Conservation (phyloP, 2,888 invertebrate species). For the Hesperia comma region DNA sequence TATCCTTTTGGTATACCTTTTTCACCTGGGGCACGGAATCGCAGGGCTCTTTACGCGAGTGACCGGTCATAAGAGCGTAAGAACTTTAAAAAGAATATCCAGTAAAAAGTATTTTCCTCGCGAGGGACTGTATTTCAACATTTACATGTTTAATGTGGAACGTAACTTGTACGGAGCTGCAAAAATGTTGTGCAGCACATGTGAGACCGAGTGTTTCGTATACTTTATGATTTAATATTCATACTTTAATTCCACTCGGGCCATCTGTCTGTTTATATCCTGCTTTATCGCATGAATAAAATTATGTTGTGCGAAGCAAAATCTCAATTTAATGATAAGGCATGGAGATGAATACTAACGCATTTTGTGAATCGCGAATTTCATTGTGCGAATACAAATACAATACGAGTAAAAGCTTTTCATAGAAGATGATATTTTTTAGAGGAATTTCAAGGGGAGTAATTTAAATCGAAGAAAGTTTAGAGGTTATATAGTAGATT, state of each 20-base stretch:
- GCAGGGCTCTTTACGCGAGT: no score
- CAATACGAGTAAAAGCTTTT: not conserved
- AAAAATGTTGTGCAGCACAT: constrained; percentile 3
- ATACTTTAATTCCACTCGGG: constrained; percentile 8
- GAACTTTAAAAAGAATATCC: constrained; percentile 6
- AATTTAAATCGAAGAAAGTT: no score
- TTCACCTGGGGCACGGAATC: no score
- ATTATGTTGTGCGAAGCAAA: constrained; percentile 3
- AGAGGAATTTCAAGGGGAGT: no score
- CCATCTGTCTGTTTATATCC: constrained; percentile 3
- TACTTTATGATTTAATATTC: constrained; percentile 13
- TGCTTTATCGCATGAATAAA: constrained; percentile 11
- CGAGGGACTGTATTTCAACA: not conserved
- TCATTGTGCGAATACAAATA: not conserved
- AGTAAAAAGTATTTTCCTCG: not conserved
- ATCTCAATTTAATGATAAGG: constrained; percentile 16
- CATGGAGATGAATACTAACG: constrained; percentile 4
- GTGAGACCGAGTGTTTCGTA: not conserved
- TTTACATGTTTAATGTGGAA: constrained; percentile 4
- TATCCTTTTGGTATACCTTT: not conserved
- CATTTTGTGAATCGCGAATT: not conserved
- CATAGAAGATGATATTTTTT: not conserved
- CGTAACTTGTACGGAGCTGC: constrained; percentile 1
- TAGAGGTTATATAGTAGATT: no score
- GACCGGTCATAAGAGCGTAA: constrained; percentile 16